phyloP scores from a whole-genome alignment of 2,797 vertebrate species.

The Naso thynnoides region DNA sequence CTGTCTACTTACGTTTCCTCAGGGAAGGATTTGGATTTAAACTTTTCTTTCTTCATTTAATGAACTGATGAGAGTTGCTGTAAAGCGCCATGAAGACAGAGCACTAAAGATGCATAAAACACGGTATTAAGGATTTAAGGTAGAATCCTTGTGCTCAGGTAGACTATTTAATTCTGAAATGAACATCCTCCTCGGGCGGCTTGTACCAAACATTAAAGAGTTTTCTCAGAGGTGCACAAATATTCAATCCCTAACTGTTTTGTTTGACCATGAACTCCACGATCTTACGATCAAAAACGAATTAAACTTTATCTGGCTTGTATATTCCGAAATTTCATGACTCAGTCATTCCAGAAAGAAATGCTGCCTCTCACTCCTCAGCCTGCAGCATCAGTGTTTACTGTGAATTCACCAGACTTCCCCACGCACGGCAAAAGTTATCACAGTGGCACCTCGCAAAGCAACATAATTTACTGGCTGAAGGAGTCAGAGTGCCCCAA shows the following conservation, averaged over 20 bases:
- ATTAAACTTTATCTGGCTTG: conserved; percentile 16
- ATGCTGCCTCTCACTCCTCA: neutral
- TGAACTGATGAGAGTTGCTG: conserved; percentile 50
- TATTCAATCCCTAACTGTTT: conserved; percentile 5
- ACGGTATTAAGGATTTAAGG: conserved; percentile 23
- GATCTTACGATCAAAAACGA: conserved; percentile 7
- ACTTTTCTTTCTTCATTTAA: conserved; percentile 32
- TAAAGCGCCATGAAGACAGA: conserved; percentile 34
- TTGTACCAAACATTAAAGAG: conserved; percentile 2
- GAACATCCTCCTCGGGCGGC: neutral
- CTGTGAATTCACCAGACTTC: conserved; percentile 28
- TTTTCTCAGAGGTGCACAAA: neutral
- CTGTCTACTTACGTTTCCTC: conserved; percentile 30
- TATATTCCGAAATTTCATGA: conserved; percentile 16
- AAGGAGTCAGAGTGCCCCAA: conserved; percentile 28
- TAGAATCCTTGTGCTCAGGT: conserved; percentile 31
- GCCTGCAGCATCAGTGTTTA: conserved; percentile 21
- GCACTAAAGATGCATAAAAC: conserved; percentile 46
- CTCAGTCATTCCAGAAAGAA: neutral
- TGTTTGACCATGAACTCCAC: neutral
- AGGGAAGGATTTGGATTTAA: conserved; percentile 42
- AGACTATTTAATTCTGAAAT: neutral
- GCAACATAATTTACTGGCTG: conserved; percentile 53
- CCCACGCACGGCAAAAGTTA: conserved; percentile 39
- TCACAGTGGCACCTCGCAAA: conserved; percentile 58